Conservation (phyloP, 2,888 invertebrate genomes). For the Leuctra nigra region DNA sequence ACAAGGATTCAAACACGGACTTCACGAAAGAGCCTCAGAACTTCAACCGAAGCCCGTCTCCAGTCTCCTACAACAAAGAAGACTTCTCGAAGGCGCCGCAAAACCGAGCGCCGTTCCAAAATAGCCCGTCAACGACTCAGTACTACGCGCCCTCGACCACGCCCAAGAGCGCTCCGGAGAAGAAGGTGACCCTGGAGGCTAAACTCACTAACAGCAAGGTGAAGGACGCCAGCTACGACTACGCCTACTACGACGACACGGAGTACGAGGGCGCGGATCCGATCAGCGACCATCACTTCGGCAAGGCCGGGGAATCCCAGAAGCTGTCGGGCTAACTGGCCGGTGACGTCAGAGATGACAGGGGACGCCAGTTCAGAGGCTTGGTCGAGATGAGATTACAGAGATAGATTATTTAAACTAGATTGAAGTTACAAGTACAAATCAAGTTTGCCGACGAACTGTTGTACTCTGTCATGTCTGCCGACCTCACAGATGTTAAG, state of each 20-base stretch:
- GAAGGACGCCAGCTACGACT: conserved; percentile 70
- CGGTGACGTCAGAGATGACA: too few relatives aligned
- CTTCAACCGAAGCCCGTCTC: too few relatives aligned
- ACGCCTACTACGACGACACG: conserved; percentile 72
- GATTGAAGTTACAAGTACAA: too few relatives aligned
- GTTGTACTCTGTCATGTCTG: too few relatives aligned
- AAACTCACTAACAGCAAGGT: conserved; percentile 46
- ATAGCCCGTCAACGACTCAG: not conserved
- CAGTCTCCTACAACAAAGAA: too few relatives aligned
- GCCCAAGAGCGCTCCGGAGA: conserved; percentile 32
- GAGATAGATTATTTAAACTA: too few relatives aligned
- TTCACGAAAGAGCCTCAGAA: too few relatives aligned
- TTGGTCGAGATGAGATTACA: too few relatives aligned
- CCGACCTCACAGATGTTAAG: too few relatives aligned
- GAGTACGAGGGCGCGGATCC: conserved; percentile 44
- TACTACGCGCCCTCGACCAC: conserved; percentile 5
- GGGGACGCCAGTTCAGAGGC: too few relatives aligned
- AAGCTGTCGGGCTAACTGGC: too few relatives aligned
- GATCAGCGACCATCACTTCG: conserved; percentile 31
- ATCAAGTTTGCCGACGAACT: too few relatives aligned
- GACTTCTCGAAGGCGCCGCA: not conserved
- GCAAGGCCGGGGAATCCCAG: conserved; percentile 27
- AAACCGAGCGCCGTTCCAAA: not conserved
- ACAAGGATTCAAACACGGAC: conserved; percentile 22
- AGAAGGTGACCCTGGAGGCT: conserved; percentile 36